Evolutionary conservation across 2,797 vertebrate genomes (phyloP).

Genomic region (Myotis findleyi): DNA sequence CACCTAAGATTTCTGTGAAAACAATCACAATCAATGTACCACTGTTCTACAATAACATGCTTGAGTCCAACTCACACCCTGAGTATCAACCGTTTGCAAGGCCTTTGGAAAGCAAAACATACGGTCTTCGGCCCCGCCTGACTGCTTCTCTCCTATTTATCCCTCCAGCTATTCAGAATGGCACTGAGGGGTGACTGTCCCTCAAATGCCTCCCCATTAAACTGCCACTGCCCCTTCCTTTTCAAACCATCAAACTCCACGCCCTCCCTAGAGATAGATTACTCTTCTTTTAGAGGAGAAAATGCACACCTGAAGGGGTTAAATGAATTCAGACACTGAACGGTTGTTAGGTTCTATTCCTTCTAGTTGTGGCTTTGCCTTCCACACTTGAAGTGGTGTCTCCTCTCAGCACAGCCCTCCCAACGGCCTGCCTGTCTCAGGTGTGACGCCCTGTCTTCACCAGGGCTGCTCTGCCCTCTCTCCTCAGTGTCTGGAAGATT

Average conservation of each 20-base stretch:
- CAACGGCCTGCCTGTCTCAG: background rate
- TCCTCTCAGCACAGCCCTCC: no score
- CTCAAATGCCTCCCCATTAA: background rate
- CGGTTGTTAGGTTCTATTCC: background rate
- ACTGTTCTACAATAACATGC: background rate
- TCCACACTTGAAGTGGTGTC: no score
- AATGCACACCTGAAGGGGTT: background rate
- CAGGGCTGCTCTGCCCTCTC: background rate
- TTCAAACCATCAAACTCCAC: background rate
- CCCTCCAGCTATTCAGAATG: background rate
- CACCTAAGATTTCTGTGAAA: background rate
- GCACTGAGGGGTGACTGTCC: background rate
- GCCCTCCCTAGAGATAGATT: background rate
- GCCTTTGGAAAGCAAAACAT: background rate
- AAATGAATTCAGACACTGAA: background rate
- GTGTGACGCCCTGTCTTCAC: fast-evolving
- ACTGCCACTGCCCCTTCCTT: background rate
- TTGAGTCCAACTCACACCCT: background rate
- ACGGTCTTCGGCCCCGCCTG: background rate
- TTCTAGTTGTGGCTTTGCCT: background rate
- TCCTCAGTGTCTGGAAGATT: background rate
- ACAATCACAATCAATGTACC: background rate
- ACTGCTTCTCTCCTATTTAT: background rate
- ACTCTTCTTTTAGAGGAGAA: background rate
- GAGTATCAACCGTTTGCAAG: background rate